Evolutionary conservation across 2,888 invertebrate genomes (phyloP).

Genomic region (Drosophila nigritarsus): DNA sequence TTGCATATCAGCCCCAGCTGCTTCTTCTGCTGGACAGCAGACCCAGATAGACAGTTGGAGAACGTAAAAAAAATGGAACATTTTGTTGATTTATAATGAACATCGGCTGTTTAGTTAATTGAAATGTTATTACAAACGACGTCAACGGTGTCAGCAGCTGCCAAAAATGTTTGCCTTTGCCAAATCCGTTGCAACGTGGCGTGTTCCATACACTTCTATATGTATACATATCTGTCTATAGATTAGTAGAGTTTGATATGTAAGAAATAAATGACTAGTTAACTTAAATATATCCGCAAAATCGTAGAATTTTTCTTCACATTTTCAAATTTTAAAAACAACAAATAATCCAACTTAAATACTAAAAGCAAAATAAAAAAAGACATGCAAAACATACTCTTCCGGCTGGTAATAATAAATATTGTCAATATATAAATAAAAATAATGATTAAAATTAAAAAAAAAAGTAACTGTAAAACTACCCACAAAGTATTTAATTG

Average conservation of each 20-base stretch:
- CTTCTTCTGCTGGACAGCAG: neutral
- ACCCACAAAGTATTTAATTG: conserved; percentile 7
- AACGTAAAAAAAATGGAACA: conserved; percentile 19
- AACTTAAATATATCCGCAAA: neutral
- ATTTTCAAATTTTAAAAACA: no score
- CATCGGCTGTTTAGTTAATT: conserved; percentile 59
- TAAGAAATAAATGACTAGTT: no score
- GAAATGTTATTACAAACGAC: conserved; percentile 61
- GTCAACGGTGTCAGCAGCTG: conserved; percentile 46
- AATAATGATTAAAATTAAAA: conserved; percentile 36
- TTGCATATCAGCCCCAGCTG: conserved; percentile 26
- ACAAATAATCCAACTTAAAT: neutral
- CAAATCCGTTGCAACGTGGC: conserved; percentile 23
- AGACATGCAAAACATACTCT: no score
- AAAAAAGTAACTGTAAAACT: conserved; percentile 22
- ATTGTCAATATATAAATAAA: neutral
- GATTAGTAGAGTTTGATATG: neutral
- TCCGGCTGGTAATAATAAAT: neutral
- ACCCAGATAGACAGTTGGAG: conserved; percentile 4
- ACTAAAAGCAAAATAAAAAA: no score
- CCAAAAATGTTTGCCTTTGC: conserved; percentile 21
- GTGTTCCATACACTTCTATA: neutral
- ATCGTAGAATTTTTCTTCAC: no score
- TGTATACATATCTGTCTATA: neutral
- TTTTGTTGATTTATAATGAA: conserved; percentile 36